These are phyloP conservation scores for Serinus canaria DNA, from an alignment of 2,113 vertebrate genomes.

Conservation along the genomic window DNA sequence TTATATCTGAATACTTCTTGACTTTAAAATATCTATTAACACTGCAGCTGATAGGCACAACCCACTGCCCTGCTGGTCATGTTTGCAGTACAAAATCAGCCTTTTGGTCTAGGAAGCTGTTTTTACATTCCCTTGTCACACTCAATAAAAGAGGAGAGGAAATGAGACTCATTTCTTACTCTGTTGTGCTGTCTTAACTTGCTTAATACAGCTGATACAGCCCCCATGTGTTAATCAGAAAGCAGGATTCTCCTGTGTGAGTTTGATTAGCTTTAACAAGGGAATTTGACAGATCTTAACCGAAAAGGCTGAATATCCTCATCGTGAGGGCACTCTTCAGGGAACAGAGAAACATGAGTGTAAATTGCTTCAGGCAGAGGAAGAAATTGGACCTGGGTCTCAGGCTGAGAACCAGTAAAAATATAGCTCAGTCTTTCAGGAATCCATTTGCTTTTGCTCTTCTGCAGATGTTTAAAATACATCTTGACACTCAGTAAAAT, in stretches of 20 bases:
- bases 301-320: not conserved
- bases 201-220: not conserved
- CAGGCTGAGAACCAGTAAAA: not conserved
- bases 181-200: not conserved
- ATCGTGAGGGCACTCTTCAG: not conserved
- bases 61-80: not conserved
- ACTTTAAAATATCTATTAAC: not conserved
- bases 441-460: not conserved
- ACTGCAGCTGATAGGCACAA: not conserved
- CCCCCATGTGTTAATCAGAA: not conserved
- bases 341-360: not conserved
- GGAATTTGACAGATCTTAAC: not conserved
- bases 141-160: not conserved
- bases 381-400: not conserved
- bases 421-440: not conserved
- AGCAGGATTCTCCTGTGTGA: not conserved
- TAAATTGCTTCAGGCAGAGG: not conserved
- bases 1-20: not conserved
- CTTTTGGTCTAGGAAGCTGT: not conserved
- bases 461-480: not conserved
- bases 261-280: not conserved
- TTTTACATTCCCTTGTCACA: rapidly evolving
- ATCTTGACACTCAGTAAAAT: not conserved
- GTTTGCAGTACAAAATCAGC: not conserved
- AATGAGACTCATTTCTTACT: not conserved